Conservation (phyloP, 1,140 invertebrate species). For the Sminthurides bifidus region DNA sequence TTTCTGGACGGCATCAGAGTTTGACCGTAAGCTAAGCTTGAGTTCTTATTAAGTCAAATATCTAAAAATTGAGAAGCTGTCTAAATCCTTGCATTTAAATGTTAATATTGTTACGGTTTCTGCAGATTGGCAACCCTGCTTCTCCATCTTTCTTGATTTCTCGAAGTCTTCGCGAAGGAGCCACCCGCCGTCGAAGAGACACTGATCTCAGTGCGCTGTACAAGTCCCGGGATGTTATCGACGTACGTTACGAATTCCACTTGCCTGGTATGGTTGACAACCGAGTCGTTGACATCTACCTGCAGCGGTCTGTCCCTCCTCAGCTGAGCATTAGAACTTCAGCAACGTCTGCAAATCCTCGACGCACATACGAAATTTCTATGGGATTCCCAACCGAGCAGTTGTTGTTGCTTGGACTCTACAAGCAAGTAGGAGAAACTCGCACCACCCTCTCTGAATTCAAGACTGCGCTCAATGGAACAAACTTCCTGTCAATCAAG, state of each 20-base stretch:
- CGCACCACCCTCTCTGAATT: constrained; percentile 17
- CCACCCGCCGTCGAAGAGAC: not conserved
- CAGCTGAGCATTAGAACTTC: constrained; percentile 16
- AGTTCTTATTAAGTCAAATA: not conserved
- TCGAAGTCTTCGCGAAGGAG: not conserved
- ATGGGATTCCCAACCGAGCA: constrained; percentile 24
- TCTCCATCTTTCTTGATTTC: not conserved
- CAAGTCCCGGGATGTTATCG: not conserved
- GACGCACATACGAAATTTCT: constrained; percentile 18
- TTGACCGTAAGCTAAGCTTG: not conserved
- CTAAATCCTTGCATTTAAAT: not conserved
- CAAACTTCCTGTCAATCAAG: constrained; percentile 20
- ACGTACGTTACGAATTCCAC: constrained; percentile 16
- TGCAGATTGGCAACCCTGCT: not conserved
- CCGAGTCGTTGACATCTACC: constrained; percentile 13
- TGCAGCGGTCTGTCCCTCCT: constrained; percentile 8
- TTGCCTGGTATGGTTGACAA: constrained; percentile 26
- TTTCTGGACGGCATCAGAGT: not conserved
- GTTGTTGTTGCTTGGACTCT: constrained; percentile 18
- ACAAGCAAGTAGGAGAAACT: constrained; percentile 9
- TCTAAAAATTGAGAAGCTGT: not conserved
- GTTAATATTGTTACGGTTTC: not conserved
- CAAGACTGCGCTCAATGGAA: constrained; percentile 17
- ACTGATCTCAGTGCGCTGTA: no score
- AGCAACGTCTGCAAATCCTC: constrained; percentile 2